phyloP scores from a whole-genome alignment of 2,113 vertebrate species.

The Silurus meridionalis region DNA sequence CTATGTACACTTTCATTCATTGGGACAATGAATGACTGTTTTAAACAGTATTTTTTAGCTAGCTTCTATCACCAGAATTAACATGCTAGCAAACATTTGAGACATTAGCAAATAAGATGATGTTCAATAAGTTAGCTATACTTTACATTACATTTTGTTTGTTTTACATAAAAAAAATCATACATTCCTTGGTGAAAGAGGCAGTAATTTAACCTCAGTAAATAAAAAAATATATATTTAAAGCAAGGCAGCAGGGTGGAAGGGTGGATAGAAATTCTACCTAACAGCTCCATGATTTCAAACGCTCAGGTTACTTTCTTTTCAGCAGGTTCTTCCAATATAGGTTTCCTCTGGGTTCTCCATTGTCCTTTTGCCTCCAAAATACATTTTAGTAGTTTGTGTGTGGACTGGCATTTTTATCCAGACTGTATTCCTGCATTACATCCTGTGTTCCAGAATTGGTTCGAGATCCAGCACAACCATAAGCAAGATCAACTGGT shows the following conservation, averaged over 20 bases:
- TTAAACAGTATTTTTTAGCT: not conserved
- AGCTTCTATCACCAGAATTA: not conserved
- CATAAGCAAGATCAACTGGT: not conserved
- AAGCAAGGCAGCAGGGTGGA: not conserved
- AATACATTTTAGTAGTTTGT: not conserved
- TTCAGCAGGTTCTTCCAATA: not conserved
- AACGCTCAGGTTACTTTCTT: not conserved
- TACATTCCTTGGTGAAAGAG: not conserved
- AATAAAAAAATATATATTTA: not conserved
- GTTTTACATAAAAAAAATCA: not conserved
- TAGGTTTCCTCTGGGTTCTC: not conserved
- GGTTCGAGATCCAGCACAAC: not conserved
- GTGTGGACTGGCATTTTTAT: not conserved
- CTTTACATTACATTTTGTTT: not conserved
- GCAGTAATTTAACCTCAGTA: not conserved
- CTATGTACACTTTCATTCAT: not conserved
- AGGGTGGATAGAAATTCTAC: not conserved
- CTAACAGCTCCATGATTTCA: too few species aligned
- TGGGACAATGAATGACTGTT: too few species aligned
- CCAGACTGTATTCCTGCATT: not conserved
- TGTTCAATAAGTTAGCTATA: not conserved
- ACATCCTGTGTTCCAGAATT: not conserved
- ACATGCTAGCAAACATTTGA: not conserved
- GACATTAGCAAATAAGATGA: not conserved
- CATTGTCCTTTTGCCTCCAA: not conserved